Conservation (phyloP, 2,888 invertebrate species). For the Agrotis puta region DNA sequence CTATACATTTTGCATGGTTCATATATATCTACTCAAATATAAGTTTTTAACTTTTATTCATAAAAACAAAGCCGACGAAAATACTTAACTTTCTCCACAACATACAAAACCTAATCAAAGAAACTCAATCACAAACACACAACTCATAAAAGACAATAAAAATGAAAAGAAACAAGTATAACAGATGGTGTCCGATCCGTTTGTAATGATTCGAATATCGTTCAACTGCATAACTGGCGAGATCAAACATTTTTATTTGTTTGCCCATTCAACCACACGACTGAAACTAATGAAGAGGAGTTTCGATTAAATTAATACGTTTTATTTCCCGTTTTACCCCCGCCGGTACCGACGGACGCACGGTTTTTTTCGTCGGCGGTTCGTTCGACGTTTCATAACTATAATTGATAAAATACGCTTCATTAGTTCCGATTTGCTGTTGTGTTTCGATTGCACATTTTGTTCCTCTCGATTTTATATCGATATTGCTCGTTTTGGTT, state of each 20-base stretch:
- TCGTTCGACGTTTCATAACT: constrained; percentile 74
- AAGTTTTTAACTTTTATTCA: neutral
- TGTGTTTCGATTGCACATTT: constrained; percentile 64
- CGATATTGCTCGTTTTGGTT: constrained; percentile 54
- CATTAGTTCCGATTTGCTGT: constrained; percentile 78
- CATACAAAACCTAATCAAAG: constrained; percentile 44
- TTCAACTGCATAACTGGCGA: constrained; percentile 83
- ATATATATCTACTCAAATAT: neutral
- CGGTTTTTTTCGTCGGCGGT: constrained; percentile 75
- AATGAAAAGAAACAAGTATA: constrained; percentile 66
- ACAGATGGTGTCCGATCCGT: constrained; percentile 69
- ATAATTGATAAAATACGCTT: constrained; percentile 82
- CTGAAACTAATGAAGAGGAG: constrained; percentile 89
- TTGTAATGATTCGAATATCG: constrained; percentile 86
- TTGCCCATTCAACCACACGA: constrained; percentile 87
- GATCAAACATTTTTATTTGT: constrained; percentile 90
- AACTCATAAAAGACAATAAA: constrained; percentile 67
- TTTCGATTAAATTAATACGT: constrained; percentile 88
- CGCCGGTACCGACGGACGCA: constrained; percentile 69
- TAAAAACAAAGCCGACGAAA: neutral
- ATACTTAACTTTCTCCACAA: constrained; percentile 11
- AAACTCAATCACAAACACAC: constrained; percentile 55
- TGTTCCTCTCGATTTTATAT: constrained; percentile 54
- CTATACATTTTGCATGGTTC: neutral
- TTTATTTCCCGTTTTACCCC: constrained; percentile 82